Percentiles rank a stretch among this genome's conserved stretches.
Evolutionary conservation across 2,888 invertebrate genomes (phyloP).

Genomic region (Pristionchus fissidentatus): DNA sequence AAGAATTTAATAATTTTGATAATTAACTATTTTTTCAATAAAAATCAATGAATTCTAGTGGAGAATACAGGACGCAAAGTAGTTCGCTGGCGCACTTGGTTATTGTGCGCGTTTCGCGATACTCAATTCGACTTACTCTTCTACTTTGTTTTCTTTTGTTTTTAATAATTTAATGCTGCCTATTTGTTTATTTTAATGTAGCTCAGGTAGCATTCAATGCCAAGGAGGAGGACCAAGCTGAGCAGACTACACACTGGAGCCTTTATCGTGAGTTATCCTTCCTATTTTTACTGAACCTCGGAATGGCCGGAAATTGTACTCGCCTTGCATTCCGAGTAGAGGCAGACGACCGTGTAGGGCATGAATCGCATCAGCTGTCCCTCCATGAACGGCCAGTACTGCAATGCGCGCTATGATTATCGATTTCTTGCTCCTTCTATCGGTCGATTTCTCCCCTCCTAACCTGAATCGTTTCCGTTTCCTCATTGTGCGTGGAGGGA

Average conservation of each 20-base stretch:
- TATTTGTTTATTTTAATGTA: neutral
- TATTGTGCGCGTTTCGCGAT: neutral
- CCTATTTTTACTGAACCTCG: neutral
- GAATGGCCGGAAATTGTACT: too few relatives aligned
- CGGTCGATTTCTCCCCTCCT: neutral
- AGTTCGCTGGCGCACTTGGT: neutral
- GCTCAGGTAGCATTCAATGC: slow-evolving; percentile 21
- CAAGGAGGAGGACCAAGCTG: neutral
- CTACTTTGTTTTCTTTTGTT: neutral
- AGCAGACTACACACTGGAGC: neutral
- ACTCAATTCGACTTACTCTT: neutral
- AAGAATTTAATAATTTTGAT: neutral
- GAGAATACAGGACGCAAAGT: neutral
- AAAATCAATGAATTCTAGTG: neutral
- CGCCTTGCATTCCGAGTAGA: slow-evolving; percentile 38
- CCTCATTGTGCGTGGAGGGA: slow-evolving; percentile 43
- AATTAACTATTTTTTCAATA: neutral
- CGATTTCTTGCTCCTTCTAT: neutral
- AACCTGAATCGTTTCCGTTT: slow-evolving; percentile 48
- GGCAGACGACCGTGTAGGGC: slow-evolving; percentile 53
- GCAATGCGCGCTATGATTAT: slow-evolving; percentile 16
- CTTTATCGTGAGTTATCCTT: neutral
- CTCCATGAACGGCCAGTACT: slow-evolving; percentile 55
- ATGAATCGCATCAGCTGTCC: slow-evolving; percentile 50
- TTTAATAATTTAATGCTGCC: neutral